Evolutionary conservation across 2,113 vertebrate genomes (phyloP), one percentile per base, ranked within the genome.

Genomic region (Nansenia antarctica): DNA sequence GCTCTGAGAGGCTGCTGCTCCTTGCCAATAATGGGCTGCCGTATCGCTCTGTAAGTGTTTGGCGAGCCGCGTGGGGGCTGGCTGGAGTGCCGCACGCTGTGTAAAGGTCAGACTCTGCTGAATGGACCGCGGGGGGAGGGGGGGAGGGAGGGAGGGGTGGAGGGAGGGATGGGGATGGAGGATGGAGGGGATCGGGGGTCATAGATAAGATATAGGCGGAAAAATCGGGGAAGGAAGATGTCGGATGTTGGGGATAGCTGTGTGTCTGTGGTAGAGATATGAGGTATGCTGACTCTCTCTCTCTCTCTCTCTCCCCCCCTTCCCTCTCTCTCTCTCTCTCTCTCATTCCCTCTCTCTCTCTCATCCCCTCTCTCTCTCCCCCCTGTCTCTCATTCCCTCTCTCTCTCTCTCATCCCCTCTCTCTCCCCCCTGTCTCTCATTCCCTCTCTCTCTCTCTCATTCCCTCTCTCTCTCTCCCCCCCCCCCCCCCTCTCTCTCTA

Each of bases 1-100:
- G 77, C 82, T 86, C 71, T 78, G 74, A 76, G 76, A 83, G 80
- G 78, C 80, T n/a, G n/a, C 67, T 34, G 76, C 37, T 35, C 80
- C 83, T n/a, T 77, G 81, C 78, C 81, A 85, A 72, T 87, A 82
- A 88, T 82, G 87, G 86, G 74, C 57, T 59, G 45, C 80, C 80
- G 76, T 75, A 83, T 85, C 63, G 78, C 74, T 78, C 74, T 70
- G 65, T 72, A 77, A 81, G 82, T 79, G 77, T 82, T 77, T 68
- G 76, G 77, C 59, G 61, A 79, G 75, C 53, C 76, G 67, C 34
- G 62, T 3, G 60, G 5, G 69, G 81, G 72, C 72, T 52, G 54
- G 55, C 58, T 37, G 52, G 74, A 72, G 67, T 72, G 73, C 65
- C 42, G n/a, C 20, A 49, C 37, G 61, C 65, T 73, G 32, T n/a